A percentile compares a stretch with the other conserved stretches of the same genome.
Conservation (phyloP, 2,113 vertebrate genomes). For the Sinocyclocheilus grahami region DNA sequence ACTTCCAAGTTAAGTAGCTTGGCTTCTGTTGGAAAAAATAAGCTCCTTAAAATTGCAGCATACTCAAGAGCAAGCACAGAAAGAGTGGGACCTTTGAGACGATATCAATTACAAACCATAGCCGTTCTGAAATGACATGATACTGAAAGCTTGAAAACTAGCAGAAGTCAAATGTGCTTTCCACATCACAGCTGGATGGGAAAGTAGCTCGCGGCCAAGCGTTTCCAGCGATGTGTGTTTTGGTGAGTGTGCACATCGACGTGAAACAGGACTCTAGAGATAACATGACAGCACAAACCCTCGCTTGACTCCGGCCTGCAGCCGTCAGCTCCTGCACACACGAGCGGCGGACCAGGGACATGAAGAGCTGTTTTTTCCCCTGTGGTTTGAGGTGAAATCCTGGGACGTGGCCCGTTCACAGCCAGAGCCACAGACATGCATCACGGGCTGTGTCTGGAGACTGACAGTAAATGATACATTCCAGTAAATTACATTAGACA, state of each 20-base stretch:
- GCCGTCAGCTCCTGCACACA: conserved; percentile 10
- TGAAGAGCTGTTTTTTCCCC: conserved; percentile 42
- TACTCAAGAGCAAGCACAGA: neutral
- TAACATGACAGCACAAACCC: conserved; percentile 58
- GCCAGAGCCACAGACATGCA: conserved; percentile 40
- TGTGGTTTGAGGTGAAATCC: conserved; percentile 51
- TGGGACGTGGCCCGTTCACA: conserved; percentile 28
- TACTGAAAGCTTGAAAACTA: conserved; percentile 63
- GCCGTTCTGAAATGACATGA: conserved; percentile 66
- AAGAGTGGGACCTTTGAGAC: conserved; percentile 21
- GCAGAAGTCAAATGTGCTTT: conserved; percentile 66
- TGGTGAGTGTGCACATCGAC: conserved; percentile 56
- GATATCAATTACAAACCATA: conserved; percentile 51
- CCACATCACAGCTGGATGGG: conserved; percentile 56
- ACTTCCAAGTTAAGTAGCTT: conserved; percentile 3
- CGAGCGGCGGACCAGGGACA: neutral
- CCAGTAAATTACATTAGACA: conserved; percentile 43
- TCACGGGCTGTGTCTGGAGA: conserved; percentile 34
- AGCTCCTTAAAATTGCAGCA: conserved; percentile 34
- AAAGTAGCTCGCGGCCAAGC: conserved; percentile 45
- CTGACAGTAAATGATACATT: conserved; percentile 49
- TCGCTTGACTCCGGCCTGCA: conserved; percentile 40
- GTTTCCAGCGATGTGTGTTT: conserved; percentile 30
- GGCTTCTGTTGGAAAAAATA: conserved; percentile 35
- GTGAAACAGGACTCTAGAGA: conserved; percentile 64